Conservation (phyloP, 2,797 vertebrate genomes). For the Schizopygopsis pylzovi region DNA sequence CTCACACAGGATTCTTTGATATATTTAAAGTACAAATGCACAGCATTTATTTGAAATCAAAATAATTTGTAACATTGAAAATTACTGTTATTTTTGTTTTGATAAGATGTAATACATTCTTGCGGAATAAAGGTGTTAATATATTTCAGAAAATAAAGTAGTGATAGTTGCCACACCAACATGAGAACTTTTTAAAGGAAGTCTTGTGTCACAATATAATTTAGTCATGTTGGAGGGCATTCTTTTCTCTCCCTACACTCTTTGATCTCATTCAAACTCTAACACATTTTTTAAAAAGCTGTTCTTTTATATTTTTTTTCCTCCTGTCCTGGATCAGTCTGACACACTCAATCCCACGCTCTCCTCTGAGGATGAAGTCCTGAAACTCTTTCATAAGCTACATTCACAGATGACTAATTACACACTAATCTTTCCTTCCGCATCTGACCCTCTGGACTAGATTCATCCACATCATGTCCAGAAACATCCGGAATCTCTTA, state of each 20-base stretch:
- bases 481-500: background rate
- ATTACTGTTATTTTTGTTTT: background rate
- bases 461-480: conserved; percentile 14
- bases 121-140: background rate
- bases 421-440: background rate
- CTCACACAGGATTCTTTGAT: background rate
- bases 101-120: background rate
- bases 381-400: conserved; percentile 9
- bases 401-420: conserved; percentile 25
- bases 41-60: background rate
- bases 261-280: background rate
- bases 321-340: background rate
- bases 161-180: background rate
- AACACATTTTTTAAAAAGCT: background rate
- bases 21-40: background rate
- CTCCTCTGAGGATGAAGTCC: background rate
- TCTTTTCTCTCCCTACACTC: background rate
- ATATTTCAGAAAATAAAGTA: background rate
- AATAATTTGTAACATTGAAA: background rate
- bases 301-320: conserved; percentile 2
- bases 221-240: background rate
- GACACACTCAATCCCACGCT: background rate
- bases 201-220: background rate
- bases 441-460: background rate
- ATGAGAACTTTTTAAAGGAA: background rate